These are phyloP conservation scores for Malacoctenus gilli DNA, from an alignment of 2,797 vertebrate genomes.

Conservation along the genomic window DNA sequence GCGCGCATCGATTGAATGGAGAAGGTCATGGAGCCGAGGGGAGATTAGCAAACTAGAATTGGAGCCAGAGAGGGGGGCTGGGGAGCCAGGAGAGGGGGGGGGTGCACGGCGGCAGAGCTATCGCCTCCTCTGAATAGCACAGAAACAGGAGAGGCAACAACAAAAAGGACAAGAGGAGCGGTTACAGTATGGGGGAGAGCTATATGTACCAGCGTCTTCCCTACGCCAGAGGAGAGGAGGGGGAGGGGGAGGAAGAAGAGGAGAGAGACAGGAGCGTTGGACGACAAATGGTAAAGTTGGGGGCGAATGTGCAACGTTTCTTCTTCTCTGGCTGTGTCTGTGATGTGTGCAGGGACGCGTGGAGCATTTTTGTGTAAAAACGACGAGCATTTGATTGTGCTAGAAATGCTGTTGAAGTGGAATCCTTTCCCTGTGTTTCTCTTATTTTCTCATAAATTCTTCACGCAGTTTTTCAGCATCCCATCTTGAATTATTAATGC, in stretches of 20 bases:
- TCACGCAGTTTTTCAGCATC: too few relatives aligned
- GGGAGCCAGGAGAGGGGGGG: too few relatives aligned
- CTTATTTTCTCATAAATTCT: too few relatives aligned
- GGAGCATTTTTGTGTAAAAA: neutral
- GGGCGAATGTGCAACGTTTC: slow-evolving; percentile 23
- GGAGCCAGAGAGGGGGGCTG: neutral
- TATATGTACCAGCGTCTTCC: slow-evolving; percentile 77
- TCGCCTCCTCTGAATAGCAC: slow-evolving; percentile 55
- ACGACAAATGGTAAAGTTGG: slow-evolving; percentile 69
- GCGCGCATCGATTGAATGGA: slow-evolving; percentile 44
- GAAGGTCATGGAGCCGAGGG: slow-evolving; percentile 68
- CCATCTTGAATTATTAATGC: too few relatives aligned
- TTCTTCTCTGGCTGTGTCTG: slow-evolving; percentile 4
- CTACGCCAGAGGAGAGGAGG: slow-evolving; percentile 68
- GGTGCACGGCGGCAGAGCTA: slow-evolving; percentile 19
- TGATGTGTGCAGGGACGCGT: slow-evolving; percentile 54
- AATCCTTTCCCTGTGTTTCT: neutral
- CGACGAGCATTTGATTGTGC: too few relatives aligned
- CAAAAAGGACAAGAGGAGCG: slow-evolving; percentile 46
- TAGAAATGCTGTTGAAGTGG: neutral
- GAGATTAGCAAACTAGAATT: slow-evolving; percentile 45
- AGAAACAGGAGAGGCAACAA: slow-evolving; percentile 14
- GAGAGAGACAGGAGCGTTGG: slow-evolving; percentile 56
- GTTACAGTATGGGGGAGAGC: slow-evolving; percentile 73
- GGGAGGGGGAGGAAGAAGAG: slow-evolving; percentile 64